Evolutionary conservation across 2,888 invertebrate species (phyloP), one percentile per base, ranked within the genome.

Genomic region (Acronicta aceris): DNA sequence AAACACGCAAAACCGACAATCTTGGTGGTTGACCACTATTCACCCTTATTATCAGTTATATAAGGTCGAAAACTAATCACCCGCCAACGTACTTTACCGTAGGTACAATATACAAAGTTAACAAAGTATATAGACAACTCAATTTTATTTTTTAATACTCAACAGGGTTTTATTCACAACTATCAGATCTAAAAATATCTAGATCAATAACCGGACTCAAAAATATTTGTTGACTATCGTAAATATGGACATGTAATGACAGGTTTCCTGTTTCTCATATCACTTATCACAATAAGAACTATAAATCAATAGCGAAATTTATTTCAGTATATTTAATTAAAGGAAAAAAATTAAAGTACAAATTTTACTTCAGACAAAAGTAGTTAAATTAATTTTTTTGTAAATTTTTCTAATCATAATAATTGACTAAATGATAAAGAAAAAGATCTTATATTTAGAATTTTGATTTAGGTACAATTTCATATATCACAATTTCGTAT

Each of bases 401-500:
- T 76, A 65, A 59, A 74, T 62, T 74, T 76, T 49, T 38, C 71
- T 74, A 66, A 54, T 67, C 57, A 55, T 52, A 64, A n/a, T 59
- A 64, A 49, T 51, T 59, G 40, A 56, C 59, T 64, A 58, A 57
- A 52, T 58, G 60, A 65, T 49, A 63, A 65, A 47, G 45, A 55
- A 49, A 15, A 33, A 36, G 42, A 46, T 47, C 36, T 59, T 64
- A 63, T 46, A 56, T 65, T 73, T 61, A 66, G 60, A 70, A 72
- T 75, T 72, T 75, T 47, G 40, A 55, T 73, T 83, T 81, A 85
- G 81, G 78, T 83, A 81, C 75, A 66, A 59, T 66, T 67, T 68
- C 16, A 51, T 68, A 69, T 85, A 85, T 85, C 85, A 85, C 84
- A 80, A 75, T 79, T 74, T 79, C 27, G 46, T 76, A 76, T 21